Evolutionary conservation across 2,888 invertebrate genomes (phyloP).

Genomic region (Leptinotarsa rubiginosa): DNA sequence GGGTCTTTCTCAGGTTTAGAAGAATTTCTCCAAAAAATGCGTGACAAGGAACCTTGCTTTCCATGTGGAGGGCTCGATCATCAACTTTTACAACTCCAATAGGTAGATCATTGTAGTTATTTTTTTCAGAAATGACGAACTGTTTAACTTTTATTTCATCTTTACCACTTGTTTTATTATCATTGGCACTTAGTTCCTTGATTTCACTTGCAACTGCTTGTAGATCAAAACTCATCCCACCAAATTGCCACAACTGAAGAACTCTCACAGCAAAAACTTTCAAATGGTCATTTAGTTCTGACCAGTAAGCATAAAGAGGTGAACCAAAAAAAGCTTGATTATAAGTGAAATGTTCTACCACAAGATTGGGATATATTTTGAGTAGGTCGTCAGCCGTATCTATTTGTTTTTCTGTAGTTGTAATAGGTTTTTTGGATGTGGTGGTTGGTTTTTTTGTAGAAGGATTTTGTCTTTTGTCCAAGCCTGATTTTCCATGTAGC

Average conservation of each 20-base stretch:
- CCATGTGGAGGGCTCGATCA: constrained; percentile 63
- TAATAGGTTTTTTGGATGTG: constrained; percentile 17
- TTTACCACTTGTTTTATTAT: neutral
- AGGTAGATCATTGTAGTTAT: constrained; percentile 52
- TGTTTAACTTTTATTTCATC: constrained; percentile 37
- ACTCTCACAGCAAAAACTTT: constrained; percentile 69
- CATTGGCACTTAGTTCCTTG: neutral
- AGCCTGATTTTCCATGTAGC: constrained; percentile 33
- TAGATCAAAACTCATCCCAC: constrained; percentile 66
- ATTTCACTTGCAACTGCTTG: constrained; percentile 22
- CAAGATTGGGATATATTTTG: constrained; percentile 65
- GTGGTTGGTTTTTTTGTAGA: neutral
- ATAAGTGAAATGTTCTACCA: constrained; percentile 64
- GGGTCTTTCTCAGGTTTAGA: constrained; percentile 53
- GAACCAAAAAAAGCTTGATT: constrained; percentile 68
- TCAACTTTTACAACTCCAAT: constrained; percentile 61
- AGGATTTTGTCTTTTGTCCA: neutral
- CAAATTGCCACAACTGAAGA: constrained; percentile 70
- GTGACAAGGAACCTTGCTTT: constrained; percentile 64
- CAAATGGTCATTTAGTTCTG: constrained; percentile 64
- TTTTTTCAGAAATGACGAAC: constrained; percentile 47
- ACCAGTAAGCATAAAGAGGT: constrained; percentile 69
- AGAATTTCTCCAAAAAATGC: constrained; percentile 65
- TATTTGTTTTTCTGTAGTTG: constrained; percentile 23
- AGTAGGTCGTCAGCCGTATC: constrained; percentile 42